Percentiles rank a stretch among this genome's conserved stretches.
These are phyloP conservation scores for Clamator glandarius DNA, from an alignment of 2,797 vertebrate genomes.

Conservation along the genomic window DNA sequence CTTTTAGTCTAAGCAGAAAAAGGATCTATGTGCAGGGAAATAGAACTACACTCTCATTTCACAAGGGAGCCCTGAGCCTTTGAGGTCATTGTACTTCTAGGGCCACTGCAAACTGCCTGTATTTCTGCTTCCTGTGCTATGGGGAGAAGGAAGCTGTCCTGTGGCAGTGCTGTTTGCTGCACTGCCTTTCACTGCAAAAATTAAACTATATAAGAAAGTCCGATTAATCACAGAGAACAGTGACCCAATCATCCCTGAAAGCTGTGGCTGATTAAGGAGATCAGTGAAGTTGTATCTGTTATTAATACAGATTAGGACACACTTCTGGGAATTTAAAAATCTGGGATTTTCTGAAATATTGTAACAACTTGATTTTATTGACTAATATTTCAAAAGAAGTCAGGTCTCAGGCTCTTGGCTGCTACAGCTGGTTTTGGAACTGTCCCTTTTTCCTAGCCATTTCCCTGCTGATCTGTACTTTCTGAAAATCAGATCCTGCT, in stretches of 20 bases:
- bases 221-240: neutral
- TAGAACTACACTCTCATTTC: neutral
- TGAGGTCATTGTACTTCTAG: neutral
- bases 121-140: neutral
- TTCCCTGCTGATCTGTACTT: neutral
- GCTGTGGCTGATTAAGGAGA: neutral
- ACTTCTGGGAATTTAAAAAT: neutral
- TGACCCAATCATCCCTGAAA: neutral
- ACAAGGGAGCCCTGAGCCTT: fast-evolving
- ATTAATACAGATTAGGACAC: neutral
- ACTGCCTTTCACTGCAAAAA: neutral
- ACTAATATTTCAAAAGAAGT: neutral
- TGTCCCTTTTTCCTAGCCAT: neutral
- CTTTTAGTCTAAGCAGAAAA: neutral
- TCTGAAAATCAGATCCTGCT: neutral
- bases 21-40: neutral
- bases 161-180: neutral
- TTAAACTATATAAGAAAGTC: neutral
- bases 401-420: neutral
- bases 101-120: neutral
- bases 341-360: neutral
- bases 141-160: neutral
- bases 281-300: neutral
- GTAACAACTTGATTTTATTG: neutral
- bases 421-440: neutral